Conservation (phyloP, 2,113 vertebrate species). For the Pseudorhombus dupliciocellatus region DNA sequence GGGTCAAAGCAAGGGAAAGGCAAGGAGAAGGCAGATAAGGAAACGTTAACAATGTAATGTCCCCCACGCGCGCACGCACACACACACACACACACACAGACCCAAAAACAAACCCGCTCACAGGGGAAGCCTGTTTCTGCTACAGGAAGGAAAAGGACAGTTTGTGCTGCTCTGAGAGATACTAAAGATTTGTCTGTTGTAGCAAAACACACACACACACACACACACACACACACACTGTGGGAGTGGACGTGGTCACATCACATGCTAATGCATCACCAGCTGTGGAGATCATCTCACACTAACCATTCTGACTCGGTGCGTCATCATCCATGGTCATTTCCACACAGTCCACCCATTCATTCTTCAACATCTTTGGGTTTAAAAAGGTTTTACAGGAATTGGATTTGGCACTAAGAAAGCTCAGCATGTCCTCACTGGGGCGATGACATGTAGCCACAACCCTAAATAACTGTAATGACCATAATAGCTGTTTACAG, state of each 20-base stretch:
- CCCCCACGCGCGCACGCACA: slow-evolving; percentile 32
- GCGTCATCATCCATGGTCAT: slow-evolving; percentile 15
- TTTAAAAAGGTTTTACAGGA: slow-evolving; percentile 24
- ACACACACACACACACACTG: not conserved
- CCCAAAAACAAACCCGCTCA: slow-evolving; percentile 25
- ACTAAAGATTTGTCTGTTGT: slow-evolving; percentile 34
- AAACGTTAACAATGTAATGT: slow-evolving; percentile 62
- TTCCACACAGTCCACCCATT: slow-evolving; percentile 24
- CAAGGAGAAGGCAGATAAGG: slow-evolving; percentile 58
- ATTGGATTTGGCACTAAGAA: slow-evolving; percentile 30
- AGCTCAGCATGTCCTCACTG: not conserved
- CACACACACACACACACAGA: slow-evolving; percentile 19
- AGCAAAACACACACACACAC: slow-evolving; percentile 19
- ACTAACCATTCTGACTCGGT: slow-evolving; percentile 8
- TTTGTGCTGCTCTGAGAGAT: slow-evolving; percentile 40
- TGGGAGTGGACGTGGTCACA: slow-evolving; percentile 20
- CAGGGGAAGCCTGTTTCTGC: slow-evolving; percentile 58
- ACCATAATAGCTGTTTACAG: slow-evolving; percentile 69
- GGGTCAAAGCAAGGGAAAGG: slow-evolving; percentile 52
- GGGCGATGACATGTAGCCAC: slow-evolving; percentile 42
- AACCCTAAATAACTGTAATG: slow-evolving; percentile 66
- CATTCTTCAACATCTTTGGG: not conserved
- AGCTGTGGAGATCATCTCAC: slow-evolving; percentile 21
- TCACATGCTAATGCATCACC: slow-evolving; percentile 1
- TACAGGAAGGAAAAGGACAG: slow-evolving; percentile 68